Evolutionary conservation across 1,140 invertebrate genomes (phyloP), one percentile per base, ranked within the genome.

Genomic region (Littorina saxatilis): DNA sequence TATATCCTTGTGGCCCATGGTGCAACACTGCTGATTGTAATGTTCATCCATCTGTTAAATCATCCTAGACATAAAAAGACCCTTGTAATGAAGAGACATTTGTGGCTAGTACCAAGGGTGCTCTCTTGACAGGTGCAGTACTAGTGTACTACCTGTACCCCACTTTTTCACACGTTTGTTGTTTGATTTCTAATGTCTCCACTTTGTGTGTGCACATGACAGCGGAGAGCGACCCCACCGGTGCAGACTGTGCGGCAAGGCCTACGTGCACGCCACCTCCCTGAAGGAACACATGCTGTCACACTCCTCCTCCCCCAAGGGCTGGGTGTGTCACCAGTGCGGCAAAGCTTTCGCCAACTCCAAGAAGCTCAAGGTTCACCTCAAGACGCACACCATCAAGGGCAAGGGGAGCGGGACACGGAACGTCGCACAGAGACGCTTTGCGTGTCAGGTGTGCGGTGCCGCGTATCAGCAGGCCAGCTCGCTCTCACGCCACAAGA

Each of bases 201-300:
- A n/a, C n/a, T n/a, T n/a, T n/a, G n/a, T n/a, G n/a, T n/a, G n/a
- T n/a, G n/a, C n/a, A n/a, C n/a, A n/a, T n/a, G n/a, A 40, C 66
- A 68, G 66, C 35, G 66, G 66, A 5, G 66, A 68, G 66, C 37
- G 23, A 35, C 66, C 63, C 23, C 66, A 68, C 23, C 66, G 23
- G 32, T 68, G 66, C 23, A 32, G 39, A 35, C 35, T 39, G 32
- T 68, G 66, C 35, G 37, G 66, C 32, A 68, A 68, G 66, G 66
- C 66, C 2, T 68, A 68, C 66, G 66, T 68, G 32, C 66, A 68
- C 35, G 66, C 66, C 66, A 68, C 66, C 32, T 68, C 66, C 66
- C 66, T 68, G 2, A 68, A 68, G 66, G 66, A 68, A 35, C 66
- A 68, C 66, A 39, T 68, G 66, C 66, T 39, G 66, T 68, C 66